Evolutionary conservation across 37 sponge, comb jelly and placozoan species (phyloP).

Genomic region (Hormiphora californensis): DNA sequence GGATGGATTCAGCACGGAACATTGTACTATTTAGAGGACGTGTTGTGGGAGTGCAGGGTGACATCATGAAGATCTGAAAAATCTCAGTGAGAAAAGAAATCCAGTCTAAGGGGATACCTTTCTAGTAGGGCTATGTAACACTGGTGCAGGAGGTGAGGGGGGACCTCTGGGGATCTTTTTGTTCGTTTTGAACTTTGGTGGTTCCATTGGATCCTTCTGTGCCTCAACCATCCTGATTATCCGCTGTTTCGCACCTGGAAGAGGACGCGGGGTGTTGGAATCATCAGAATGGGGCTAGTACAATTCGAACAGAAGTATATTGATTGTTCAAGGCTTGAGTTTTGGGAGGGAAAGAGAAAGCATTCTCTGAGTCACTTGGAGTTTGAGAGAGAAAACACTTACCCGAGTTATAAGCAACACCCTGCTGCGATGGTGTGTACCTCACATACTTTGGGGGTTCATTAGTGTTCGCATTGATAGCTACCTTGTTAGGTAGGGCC

Average conservation of each 20-base stretch:
- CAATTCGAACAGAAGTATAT: too few species aligned
- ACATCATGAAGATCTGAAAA: not conserved
- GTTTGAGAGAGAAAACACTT: too few species aligned
- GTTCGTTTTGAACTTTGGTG: slow-evolving; percentile 89
- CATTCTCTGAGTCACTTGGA: too few species aligned
- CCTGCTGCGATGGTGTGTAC: slow-evolving; percentile 93
- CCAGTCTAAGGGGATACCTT: slow-evolving; percentile 60
- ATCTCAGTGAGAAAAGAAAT: not conserved
- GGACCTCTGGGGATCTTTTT: slow-evolving; percentile 94
- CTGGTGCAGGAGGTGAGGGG: slow-evolving; percentile 96
- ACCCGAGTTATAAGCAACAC: slow-evolving; percentile 76
- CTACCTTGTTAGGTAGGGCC: slow-evolving; percentile 73
- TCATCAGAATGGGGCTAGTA: too few species aligned
- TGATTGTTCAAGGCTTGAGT: too few species aligned
- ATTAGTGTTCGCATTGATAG: slow-evolving; percentile 74
- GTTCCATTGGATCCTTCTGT: slow-evolving; percentile 95
- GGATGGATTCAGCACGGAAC: not conserved
- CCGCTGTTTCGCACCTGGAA: slow-evolving; percentile 81
- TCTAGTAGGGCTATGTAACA: slow-evolving; percentile 87
- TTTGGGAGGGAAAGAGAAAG: too few species aligned
- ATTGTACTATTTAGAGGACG: not conserved
- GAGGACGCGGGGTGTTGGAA: too few species aligned
- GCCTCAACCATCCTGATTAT: slow-evolving; percentile 94
- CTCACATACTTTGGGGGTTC: slow-evolving; percentile 91
- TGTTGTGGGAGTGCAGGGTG: not conserved